These are phyloP conservation scores for Enteromius trimaculatus DNA, from an alignment of 2,797 vertebrate genomes.

Conservation along the genomic window DNA sequence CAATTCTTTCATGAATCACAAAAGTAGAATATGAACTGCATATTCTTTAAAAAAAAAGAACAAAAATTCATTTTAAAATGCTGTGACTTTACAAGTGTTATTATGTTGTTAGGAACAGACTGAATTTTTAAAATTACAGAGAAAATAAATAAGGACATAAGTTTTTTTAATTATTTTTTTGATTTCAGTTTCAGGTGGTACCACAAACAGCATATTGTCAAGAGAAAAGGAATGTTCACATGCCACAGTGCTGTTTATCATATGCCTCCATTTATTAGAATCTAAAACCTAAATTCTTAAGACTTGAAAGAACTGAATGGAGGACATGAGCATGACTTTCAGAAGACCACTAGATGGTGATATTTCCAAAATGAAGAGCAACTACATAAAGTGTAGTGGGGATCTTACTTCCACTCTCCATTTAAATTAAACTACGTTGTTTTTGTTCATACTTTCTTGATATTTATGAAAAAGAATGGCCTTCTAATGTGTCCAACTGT, in stretches of 20 bases:
- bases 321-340: neutral
- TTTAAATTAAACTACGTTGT: neutral
- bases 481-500: neutral
- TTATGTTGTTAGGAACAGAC: neutral
- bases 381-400: neutral
- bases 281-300: neutral
- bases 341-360: conserved; percentile 38
- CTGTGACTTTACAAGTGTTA: neutral
- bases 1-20: neutral
- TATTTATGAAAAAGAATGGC: neutral
- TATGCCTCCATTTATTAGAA: neutral
- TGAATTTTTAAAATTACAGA: neutral
- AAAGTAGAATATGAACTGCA: neutral
- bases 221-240: neutral
- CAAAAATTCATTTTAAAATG: neutral
- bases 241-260: neutral
- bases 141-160: neutral
- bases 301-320: neutral
- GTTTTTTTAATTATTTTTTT: neutral
- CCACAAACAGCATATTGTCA: neutral
- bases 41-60: neutral
- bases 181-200: neutral
- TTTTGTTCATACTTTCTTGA: neutral
- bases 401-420: neutral
- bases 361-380: conserved; percentile 10